These are phyloP conservation scores for Mormyrus lacerda DNA, from an alignment of 2,113 vertebrate species.

Conservation along the genomic window DNA sequence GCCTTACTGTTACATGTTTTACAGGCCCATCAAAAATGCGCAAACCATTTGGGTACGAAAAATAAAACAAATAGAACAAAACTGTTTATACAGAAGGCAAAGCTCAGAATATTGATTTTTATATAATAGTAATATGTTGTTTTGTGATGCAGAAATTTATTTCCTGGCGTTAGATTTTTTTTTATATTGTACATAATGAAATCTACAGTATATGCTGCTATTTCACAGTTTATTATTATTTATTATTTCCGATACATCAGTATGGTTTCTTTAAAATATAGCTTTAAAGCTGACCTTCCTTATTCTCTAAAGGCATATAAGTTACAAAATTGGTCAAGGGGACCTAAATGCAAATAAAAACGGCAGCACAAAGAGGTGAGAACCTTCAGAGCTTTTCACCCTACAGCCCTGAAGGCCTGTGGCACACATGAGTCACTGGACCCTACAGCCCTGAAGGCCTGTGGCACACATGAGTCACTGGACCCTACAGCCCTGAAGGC, in stretches of 20 bases:
- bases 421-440: too few relatives aligned
- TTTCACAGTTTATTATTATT: background rate
- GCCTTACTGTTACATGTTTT: background rate
- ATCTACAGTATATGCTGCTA: background rate
- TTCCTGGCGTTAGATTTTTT: background rate
- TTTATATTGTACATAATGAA: background rate
- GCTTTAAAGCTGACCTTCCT: background rate
- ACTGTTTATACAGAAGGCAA: background rate
- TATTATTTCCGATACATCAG: background rate
- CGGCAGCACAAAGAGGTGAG: background rate
- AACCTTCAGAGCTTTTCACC: background rate
- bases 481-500: too few relatives aligned
- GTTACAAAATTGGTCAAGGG: background rate
- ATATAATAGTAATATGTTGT: background rate
- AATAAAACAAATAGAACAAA: background rate
- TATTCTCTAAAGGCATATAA: background rate
- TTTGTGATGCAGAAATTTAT: background rate
- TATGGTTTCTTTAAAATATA: background rate
- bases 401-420: background rate
- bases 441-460: background rate
- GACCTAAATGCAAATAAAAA: background rate
- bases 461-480: background rate
- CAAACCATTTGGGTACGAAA: background rate
- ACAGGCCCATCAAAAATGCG: background rate
- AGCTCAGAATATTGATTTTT: background rate